Evolutionary conservation across 2,113 vertebrate genomes (phyloP), one percentile per base, ranked within the genome.

Genomic region (Phylloscopus whistleri): DNA sequence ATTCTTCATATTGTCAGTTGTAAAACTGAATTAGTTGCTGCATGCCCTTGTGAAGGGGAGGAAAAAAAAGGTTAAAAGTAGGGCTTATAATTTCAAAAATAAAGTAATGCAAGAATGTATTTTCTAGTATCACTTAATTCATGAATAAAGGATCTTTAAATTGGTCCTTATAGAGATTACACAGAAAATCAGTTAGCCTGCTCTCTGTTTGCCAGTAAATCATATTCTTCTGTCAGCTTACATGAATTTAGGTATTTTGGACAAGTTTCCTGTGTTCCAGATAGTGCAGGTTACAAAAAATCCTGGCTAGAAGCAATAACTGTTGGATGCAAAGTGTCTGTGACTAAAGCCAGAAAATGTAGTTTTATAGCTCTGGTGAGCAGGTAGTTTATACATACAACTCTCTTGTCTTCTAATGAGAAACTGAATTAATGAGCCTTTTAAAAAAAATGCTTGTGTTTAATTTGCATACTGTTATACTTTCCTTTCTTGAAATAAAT

Each of bases 1-100:
- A 88, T 97, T 97, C 97, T 97, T 98, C 96, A 96, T 89, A 95
- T 88, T 94, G 77, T 96, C 92, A 95, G 87, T 96, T 96, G 95
- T 93, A 94, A 97, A 97, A 97, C 88, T 97, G 95, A 96, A 92
- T 96, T 97, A 96, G 83, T 93, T 97, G 91, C 66, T 93, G 75
- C 96, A 79, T 95, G 78, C 80, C 98, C 97, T 98, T 97, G 86
- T 97, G 91, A 96, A 97, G 88, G 96, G 96, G 86, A 96, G 93
- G 78, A 81, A 93, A 94, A 93, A 96, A 96, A 95, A 90, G 69
- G 59, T 94, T 97, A 98, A 97, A 97, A 95, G 90, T 93, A 96
- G 92, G 96, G 52, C 66, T 69, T 89, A 67, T 35, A 48, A 89
- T 93, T 89, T 90, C 43, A 63, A 90, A 93, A 94, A 77, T 66